Conservation (phyloP, 2,888 invertebrate genomes). For the Noctuana brunneofusca region DNA sequence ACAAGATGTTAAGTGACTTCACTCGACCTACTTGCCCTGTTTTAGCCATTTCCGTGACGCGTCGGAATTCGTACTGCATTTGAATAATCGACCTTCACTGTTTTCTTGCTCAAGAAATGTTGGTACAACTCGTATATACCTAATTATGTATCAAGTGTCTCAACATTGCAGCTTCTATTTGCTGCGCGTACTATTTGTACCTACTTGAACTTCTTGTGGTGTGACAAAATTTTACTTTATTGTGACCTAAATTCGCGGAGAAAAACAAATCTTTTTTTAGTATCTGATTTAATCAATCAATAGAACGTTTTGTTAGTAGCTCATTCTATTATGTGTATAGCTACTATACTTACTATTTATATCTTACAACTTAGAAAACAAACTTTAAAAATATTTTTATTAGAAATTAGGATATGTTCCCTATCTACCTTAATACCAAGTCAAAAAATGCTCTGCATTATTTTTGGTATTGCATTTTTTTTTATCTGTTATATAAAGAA, state of each 20-base stretch:
- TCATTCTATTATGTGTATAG: no score
- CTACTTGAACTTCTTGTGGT: background rate
- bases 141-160: background rate
- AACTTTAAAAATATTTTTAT: no score
- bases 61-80: constrained; percentile 71
- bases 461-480: no score
- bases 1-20: constrained; percentile 56
- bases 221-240: background rate
- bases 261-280: background rate
- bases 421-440: no score
- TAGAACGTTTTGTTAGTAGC: background rate
- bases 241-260: background rate
- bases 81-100: constrained; percentile 61
- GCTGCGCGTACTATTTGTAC: background rate
- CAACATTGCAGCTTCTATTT: background rate
- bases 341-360: no score
- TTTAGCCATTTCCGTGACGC: constrained; percentile 59
- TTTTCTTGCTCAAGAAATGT: constrained; percentile 53
- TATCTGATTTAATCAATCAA: no score
- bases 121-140: constrained; percentile 49
- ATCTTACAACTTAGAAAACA: no score
- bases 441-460: no score
- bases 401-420: no score
- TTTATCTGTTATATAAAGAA: no score
- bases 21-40: constrained; percentile 62